These are phyloP conservation scores for Ophonus ardosiacus DNA, from an alignment of 2,888 invertebrate species.

Conservation along the genomic window DNA sequence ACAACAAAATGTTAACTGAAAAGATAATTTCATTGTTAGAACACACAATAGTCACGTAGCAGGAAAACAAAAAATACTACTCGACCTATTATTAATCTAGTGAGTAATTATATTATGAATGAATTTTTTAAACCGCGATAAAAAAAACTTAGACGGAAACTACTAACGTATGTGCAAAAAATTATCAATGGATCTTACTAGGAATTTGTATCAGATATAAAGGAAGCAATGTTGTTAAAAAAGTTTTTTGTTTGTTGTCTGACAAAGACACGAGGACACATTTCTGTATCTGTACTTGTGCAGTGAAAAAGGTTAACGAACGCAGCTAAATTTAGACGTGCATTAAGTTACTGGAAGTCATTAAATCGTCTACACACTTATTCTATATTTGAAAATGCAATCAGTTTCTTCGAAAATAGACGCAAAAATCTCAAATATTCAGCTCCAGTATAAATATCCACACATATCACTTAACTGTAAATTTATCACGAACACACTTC, in stretches of 20 bases:
- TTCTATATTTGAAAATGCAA: constrained; percentile 57
- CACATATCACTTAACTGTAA: background rate
- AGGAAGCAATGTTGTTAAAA: constrained; percentile 40
- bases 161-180: constrained; percentile 1
- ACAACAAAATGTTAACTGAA: background rate
- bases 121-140: constrained; percentile 35
- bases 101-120: constrained; percentile 33
- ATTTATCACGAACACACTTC: background rate
- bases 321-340: constrained; percentile 39
- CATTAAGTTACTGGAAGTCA: constrained; percentile 46
- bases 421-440: constrained; percentile 34
- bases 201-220: constrained; percentile 40
- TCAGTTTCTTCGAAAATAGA: constrained; percentile 42
- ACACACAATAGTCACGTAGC: background rate
- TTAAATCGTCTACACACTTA: constrained; percentile 50
- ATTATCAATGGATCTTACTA: constrained; percentile 38
- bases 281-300: constrained; percentile 4
- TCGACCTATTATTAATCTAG: background rate
- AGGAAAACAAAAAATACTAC: constrained; percentile 8
- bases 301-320: constrained; percentile 39
- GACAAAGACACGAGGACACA: constrained; percentile 20
- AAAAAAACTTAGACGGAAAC: constrained; percentile 23
- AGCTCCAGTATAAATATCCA: background rate
- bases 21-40: constrained; percentile 10
- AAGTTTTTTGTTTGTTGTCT: constrained; percentile 35